Conservation (phyloP, 1,140 invertebrate genomes). For the Acromyrmex echinatior region DNA sequence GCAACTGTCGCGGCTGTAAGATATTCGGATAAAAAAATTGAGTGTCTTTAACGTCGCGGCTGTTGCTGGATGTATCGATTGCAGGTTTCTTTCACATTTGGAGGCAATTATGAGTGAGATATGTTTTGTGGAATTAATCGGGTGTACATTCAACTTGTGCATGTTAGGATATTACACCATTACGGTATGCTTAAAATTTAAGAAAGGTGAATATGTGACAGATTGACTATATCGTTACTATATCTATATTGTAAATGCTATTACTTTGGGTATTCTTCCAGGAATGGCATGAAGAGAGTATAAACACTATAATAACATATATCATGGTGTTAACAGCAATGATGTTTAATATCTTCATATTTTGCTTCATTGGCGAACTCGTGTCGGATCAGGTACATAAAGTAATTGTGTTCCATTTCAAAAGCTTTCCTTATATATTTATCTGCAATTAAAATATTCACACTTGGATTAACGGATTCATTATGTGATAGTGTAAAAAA, state of each 20-base stretch:
- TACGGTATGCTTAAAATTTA: slow-evolving; percentile 70
- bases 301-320: slow-evolving; percentile 63
- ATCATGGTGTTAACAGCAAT: slow-evolving; percentile 73
- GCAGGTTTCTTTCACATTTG: slow-evolving; percentile 74
- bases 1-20: background rate
- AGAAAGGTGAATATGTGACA: slow-evolving; percentile 26
- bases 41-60: background rate
- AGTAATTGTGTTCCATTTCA: background rate
- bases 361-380: slow-evolving; percentile 77
- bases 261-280: slow-evolving; percentile 24
- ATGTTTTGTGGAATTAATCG: slow-evolving; percentile 77
- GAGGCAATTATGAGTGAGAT: slow-evolving; percentile 73
- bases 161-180: slow-evolving; percentile 78
- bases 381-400: slow-evolving; percentile 72
- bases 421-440: background rate
- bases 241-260: background rate
- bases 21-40: slow-evolving; percentile 9
- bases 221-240: background rate
- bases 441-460: slow-evolving; percentile 10
- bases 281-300: slow-evolving; percentile 70
- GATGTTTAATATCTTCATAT: slow-evolving; percentile 78
- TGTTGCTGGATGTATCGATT: slow-evolving; percentile 35
- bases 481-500: slow-evolving; percentile 64
- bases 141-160: slow-evolving; percentile 78
- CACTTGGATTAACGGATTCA: background rate